Base-by-base conservation (phyloP, 2,797 vertebrate genomes). In the Sternarchorhynchus goeldii region DNA sequence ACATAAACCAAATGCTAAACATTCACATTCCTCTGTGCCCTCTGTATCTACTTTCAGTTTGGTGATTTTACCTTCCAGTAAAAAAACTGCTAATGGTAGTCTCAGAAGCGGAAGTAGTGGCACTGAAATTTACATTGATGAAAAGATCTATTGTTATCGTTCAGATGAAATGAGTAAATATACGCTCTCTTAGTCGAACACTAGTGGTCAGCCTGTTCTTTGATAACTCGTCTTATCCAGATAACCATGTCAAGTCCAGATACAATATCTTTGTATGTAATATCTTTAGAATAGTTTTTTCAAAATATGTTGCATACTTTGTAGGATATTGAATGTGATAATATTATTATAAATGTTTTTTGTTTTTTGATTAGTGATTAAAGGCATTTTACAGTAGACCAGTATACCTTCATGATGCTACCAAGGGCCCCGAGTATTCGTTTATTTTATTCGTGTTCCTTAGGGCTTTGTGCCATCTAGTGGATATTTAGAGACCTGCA, bases 31-130 rank as follows among this genome's bases (percentile, higher is more conserved):
- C 25, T 53, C 7, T 29, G 6, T 50, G 39, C 36, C 67, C 66
- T 57, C 59, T 60, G 81, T 66, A 82, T 87, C 85, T 73, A 86
- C 88, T 90, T 87, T 91, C 88, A 90, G 86, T 90, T 89, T 90
- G 67, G 84, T 59, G 82, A 77, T 79, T 89, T 87, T 90, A 88
- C 88, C 90, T 93, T 94, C 91, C 93, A 92, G 91, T 92, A 92
- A 93, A 92, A 93, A 86, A 84, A 78, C 84, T 88, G 85, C 84
- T 84, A 81, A 84, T 83, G 86, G 81, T 75, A 79, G 74, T 84
- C 90, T 88, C 85, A 89, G 84, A 78, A 90, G 84, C 93, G 92
- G 93, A 95, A 93, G 93, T 91, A 92, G 91, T 90, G 88, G 87
- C 77, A 84, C 59, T 87, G 85, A 88, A 91, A 90, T 85, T 83